These are phyloP conservation scores for Mugil cephalus DNA, from an alignment of 2,113 vertebrate species.

Conservation along the genomic window DNA sequence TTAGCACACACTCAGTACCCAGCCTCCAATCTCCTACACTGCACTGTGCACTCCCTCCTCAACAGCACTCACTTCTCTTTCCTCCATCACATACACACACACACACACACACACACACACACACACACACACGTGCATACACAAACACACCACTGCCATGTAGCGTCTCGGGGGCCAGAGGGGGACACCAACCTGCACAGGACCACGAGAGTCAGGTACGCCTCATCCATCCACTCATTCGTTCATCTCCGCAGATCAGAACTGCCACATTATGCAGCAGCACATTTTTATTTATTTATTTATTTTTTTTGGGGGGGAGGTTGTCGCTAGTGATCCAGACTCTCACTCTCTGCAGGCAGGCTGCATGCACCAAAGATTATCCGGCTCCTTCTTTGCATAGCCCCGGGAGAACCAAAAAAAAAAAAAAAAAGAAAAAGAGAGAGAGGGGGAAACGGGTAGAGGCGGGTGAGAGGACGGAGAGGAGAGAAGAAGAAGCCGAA, in stretches of 20 bases:
- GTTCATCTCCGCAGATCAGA: slow-evolving; percentile 13
- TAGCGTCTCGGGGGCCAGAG: slow-evolving; percentile 61
- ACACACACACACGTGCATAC: slow-evolving; percentile 45
- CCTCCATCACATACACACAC: slow-evolving; percentile 15
- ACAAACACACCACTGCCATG: slow-evolving; percentile 67
- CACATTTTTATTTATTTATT: slow-evolving; percentile 30
- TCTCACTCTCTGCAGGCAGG: slow-evolving; percentile 60
- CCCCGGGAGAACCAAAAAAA: slow-evolving; percentile 59
- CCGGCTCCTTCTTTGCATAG: slow-evolving; percentile 67
- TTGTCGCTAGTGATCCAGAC: slow-evolving; percentile 44
- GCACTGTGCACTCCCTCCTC: slow-evolving; percentile 71
- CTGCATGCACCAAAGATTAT: slow-evolving; percentile 77
- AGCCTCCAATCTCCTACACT: slow-evolving; percentile 71
- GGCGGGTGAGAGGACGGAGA: slow-evolving; percentile 13
- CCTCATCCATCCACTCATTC: slow-evolving; percentile 34
- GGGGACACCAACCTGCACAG: slow-evolving; percentile 63
- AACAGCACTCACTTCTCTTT: slow-evolving; percentile 50
- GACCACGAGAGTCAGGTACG: slow-evolving; percentile 75
- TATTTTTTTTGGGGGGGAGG: background rate
- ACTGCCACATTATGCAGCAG: slow-evolving; percentile 37
- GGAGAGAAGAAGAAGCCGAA: slow-evolving; percentile 28
- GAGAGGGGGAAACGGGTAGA: slow-evolving; percentile 5
- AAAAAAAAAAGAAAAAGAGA: slow-evolving; percentile 23
- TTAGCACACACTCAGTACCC: slow-evolving; percentile 67
- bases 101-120: no score